phyloP scores from a whole-genome alignment of 2,113 vertebrate species.

The Brachyhypopomus gauderio region DNA sequence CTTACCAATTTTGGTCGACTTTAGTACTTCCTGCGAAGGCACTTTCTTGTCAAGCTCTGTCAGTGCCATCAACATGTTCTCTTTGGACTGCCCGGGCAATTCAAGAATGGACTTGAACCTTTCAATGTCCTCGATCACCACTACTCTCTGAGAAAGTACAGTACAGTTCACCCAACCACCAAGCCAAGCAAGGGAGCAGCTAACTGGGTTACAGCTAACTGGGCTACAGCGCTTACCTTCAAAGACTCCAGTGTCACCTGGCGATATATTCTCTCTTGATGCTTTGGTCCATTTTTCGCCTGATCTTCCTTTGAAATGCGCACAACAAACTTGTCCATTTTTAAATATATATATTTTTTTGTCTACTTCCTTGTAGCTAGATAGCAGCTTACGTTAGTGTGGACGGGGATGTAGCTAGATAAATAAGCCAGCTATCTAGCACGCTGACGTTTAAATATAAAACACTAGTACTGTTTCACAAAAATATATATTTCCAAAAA shows the following conservation, averaged over 20 bases:
- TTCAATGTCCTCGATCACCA: constrained; percentile 94
- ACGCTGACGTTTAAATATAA: no score
- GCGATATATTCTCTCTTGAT: constrained; percentile 74
- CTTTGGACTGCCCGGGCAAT: constrained; percentile 83
- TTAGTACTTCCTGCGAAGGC: constrained; percentile 89
- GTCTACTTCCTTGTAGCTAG: no score
- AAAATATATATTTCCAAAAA: no score
- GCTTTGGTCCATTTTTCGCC: constrained; percentile 59
- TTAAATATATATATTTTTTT: background rate
- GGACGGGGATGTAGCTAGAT: no score
- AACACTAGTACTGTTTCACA: no score
- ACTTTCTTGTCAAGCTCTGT: constrained; percentile 91
- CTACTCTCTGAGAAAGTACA: constrained; percentile 86
- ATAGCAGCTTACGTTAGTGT: no score
- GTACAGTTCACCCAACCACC: background rate
- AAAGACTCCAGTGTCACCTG: constrained; percentile 91
- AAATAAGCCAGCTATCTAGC: no score
- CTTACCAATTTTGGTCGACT: constrained; percentile 90
- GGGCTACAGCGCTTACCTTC: constrained; percentile 73
- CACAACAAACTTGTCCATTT: constrained; percentile 89
- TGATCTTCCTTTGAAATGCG: constrained; percentile 69
- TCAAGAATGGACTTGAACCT: constrained; percentile 88
- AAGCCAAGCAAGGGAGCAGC: background rate
- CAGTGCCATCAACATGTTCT: constrained; percentile 83
- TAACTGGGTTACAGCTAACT: no score